Conservation (phyloP, 1,140 invertebrate genomes). For the Ceratosolen fusciceps region DNA sequence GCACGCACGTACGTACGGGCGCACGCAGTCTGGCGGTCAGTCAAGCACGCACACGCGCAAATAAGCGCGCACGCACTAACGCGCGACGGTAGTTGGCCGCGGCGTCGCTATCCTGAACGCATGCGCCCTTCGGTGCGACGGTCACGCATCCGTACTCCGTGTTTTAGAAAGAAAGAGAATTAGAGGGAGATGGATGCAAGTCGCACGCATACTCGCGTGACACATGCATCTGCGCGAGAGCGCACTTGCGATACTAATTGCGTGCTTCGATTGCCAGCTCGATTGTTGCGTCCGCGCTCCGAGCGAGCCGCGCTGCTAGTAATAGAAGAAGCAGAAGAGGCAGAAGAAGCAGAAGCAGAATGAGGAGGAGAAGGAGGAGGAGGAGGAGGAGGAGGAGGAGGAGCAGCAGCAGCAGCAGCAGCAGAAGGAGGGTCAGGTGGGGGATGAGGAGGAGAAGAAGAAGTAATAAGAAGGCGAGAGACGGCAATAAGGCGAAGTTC, state of each 20-base stretch:
- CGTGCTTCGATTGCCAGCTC: constrained; percentile 50
- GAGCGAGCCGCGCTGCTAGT: background rate
- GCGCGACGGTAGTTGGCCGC: too few species aligned
- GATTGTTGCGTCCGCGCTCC: constrained; percentile 32
- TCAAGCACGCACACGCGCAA: background rate
- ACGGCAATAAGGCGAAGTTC: background rate
- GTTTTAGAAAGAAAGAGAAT: constrained; percentile 19
- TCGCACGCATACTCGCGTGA: constrained; percentile 52
- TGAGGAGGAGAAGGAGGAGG: background rate
- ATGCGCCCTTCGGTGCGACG: too few species aligned
- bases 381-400: background rate
- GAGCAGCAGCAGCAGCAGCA: too few species aligned
- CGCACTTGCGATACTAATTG: constrained; percentile 51
- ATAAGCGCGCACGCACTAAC: background rate
- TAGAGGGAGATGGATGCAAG: constrained; percentile 28
- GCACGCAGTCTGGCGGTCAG: too few species aligned
- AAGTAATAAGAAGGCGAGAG: background rate
- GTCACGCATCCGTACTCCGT: background rate
- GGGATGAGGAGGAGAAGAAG: background rate
- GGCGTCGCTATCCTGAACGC: too few species aligned
- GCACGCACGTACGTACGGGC: constrained; percentile 4
- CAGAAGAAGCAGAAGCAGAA: background rate
- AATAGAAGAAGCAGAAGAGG: background rate
- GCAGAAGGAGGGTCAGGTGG: too few species aligned
- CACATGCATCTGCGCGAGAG: constrained; percentile 44